Evolutionary conservation across 2,888 invertebrate genomes (phyloP), one percentile per base, ranked within the genome.

Genomic region (Adela reaumurella): DNA sequence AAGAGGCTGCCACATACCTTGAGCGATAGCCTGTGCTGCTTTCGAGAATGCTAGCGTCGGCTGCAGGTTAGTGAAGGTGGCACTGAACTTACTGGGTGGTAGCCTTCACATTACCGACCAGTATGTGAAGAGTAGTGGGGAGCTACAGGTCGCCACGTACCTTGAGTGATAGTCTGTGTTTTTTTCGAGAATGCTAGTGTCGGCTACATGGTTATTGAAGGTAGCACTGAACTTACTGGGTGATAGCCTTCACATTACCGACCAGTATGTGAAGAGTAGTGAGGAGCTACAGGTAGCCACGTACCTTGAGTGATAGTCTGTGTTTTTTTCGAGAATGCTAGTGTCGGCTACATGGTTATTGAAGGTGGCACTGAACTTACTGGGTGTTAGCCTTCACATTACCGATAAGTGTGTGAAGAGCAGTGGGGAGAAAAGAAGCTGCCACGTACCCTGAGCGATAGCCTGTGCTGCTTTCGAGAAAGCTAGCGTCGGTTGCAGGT

Each of bases 41-140:
- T 81, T 83, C 47, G 88, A 86, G 61, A 92, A 91, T 0, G 90
- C 82, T 49, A 83, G 70, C 3, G 92, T 91, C 17, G 83, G 82
- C 45, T 74, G 72, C 44, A 88, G 72, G 50, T 86, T 88, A 1
- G 86, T 87, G 62, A 90, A 84, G 2, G 89, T 88, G 2, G 87
- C 86, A 52, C 90, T 89, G 67, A 89, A 89, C 56, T 85, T 83
- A 14, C 88, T 84, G 0, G 43, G 84, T 74, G 54, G 82, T 83
- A 8, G 79, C 70, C 58, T 74, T 72, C 52, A 93, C 80, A 41
- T 93, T 78, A 48, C 81, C 69, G 60, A 88, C 86, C 46, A 95
- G 72, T 52, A 88, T 84, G 52, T 91, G 91, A 41, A 92, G 67
- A 0, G 88, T 83, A 52, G 89, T 87, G 0, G 97, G 97, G 51